Evolutionary conservation across 2,113 vertebrate species (phyloP).

Genomic region (Amphiprion ocellaris): DNA sequence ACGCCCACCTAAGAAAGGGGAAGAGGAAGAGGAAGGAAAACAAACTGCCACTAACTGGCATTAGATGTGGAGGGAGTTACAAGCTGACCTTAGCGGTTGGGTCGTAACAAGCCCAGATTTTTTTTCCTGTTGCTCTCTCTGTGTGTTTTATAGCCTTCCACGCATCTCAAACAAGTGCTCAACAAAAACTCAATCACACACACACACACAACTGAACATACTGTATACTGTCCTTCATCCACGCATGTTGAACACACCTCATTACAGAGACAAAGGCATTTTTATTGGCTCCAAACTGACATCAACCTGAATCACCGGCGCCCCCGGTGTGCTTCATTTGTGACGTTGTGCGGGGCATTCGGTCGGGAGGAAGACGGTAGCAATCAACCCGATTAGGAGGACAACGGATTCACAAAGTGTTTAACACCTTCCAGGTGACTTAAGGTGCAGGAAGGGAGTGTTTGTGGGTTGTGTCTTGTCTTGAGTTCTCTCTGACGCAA

Average conservation of each 20-base stretch:
- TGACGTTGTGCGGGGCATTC: background rate
- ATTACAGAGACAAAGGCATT: slow-evolving; percentile 22
- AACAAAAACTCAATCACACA: background rate
- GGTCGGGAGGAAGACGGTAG: slow-evolving; percentile 15
- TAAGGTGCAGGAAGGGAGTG: slow-evolving; percentile 19
- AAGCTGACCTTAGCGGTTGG: too few species aligned
- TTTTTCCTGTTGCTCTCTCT: too few species aligned
- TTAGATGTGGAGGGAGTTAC: too few species aligned
- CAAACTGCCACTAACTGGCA: too few species aligned
- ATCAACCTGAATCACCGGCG: slow-evolving; percentile 35
- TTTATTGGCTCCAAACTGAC: slow-evolving; percentile 38
- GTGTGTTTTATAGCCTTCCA: too few species aligned
- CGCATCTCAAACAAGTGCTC: background rate
- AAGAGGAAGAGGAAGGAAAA: too few species aligned
- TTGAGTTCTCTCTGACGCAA: slow-evolving; percentile 26
- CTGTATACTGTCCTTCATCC: background rate
- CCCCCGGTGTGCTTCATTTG: slow-evolving; percentile 10
- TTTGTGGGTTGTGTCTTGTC: slow-evolving; percentile 5
- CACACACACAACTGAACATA: background rate
- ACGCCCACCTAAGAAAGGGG: too few species aligned
- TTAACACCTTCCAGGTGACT: slow-evolving; percentile 49
- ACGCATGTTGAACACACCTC: background rate
- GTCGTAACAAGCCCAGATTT: too few species aligned
- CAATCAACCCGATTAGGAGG: slow-evolving; percentile 59
- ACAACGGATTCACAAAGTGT: slow-evolving; percentile 46